Evolutionary conservation across 2,888 invertebrate genomes (phyloP), one percentile per base, ranked within the genome.

Genomic region (Eupithecia tripunctaria): DNA sequence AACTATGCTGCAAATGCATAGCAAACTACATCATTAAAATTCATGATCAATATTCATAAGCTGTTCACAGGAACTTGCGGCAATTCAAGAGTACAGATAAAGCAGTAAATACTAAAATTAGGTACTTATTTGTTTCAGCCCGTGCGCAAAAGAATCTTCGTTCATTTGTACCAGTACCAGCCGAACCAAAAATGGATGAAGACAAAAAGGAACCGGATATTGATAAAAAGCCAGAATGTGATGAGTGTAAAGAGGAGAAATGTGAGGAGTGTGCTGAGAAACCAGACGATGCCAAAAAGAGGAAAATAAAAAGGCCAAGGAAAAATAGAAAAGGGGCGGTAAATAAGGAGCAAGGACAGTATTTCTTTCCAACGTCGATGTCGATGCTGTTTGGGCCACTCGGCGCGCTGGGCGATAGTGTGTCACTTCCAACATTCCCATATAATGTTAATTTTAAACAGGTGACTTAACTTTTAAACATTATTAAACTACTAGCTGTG

Each of bases 371-470:
- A 2, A 96, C 97, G 87, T 98, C 98, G 27, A 97, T 98, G 96
- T 96, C 97, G 60, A 96, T 98, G 85, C 95, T 97, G 89, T 98
- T 97, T 89, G 99, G 99, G 65, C 96, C 97, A 18, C 95, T 97
- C 76, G 96, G 96, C 82, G 95, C 96, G 83, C 95, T 95, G 0
- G 78, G 84, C 1, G 79, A 89, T 90, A 96, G 85, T 81, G 89
- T 84, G 75, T 86, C 82, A 68, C 88, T 86, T 7, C 95, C 95
- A 76, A 95, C 95, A 47, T 99, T 99, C 90, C 99, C 99, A 0
- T 96, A 97, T 85, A 99, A 99, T 91, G 97, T 99, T 70, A 96
- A 96, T 75, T 99, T 99, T 89, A 96, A 97, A 82, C 97, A 97
- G 95, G 98, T 98, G 95, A 93, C 88, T 85, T 66, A 29, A 2